Evolutionary conservation across 2,888 invertebrate genomes (phyloP).

Genomic region (Cyrtodaria siliqua): DNA sequence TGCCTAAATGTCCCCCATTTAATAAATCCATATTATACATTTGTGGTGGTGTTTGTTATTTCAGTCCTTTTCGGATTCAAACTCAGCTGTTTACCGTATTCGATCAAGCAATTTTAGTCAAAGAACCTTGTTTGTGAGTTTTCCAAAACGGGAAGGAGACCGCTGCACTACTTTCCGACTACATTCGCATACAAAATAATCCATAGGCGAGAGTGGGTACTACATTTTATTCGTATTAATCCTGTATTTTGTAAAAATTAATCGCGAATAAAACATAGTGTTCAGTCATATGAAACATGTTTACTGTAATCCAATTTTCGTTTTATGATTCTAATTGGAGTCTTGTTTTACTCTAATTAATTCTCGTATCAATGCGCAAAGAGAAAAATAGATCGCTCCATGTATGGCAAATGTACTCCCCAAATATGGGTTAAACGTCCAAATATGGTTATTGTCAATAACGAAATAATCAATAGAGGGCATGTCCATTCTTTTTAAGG

Average conservation of each 20-base stretch:
- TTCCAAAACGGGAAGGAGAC: conserved; percentile 45
- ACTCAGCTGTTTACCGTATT: conserved; percentile 16
- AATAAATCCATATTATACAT: conserved; percentile 64
- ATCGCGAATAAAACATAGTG: background rate
- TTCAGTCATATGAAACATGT: too few species aligned
- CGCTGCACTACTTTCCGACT: conserved; percentile 10
- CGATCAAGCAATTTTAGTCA: conserved; percentile 22
- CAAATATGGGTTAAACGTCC: conserved; percentile 82
- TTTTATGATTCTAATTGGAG: background rate
- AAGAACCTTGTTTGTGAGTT: conserved; percentile 57
- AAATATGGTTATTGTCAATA: conserved; percentile 80
- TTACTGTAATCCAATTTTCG: background rate
- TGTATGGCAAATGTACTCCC: conserved; percentile 54
- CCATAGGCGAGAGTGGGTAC: background rate
- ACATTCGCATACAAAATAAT: conserved; percentile 13
- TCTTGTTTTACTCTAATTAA: conserved; percentile 18
- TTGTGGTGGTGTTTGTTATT: conserved; percentile 25
- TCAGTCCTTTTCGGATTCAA: conserved; percentile 30
- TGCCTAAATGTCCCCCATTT: conserved; percentile 69
- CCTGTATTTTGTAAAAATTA: background rate
- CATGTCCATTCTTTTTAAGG: too few species aligned
- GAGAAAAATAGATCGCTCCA: conserved; percentile 51
- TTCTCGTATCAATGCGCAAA: conserved; percentile 41
- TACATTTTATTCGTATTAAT: background rate
- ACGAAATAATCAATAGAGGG: background rate